Evolutionary conservation across 2,888 invertebrate genomes (phyloP).

Genomic region (Drosophila dives): DNA sequence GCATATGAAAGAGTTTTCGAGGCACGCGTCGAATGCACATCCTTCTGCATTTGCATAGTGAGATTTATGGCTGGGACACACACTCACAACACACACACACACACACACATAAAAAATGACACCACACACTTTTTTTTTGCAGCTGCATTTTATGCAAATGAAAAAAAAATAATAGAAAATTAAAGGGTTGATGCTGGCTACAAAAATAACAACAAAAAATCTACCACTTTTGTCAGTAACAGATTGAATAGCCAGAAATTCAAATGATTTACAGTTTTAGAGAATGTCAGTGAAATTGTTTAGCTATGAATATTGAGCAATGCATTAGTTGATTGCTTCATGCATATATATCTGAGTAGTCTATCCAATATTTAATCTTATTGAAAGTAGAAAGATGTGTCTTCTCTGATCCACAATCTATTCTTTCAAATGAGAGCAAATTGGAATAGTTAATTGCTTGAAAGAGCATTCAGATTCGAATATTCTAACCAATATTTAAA

Average conservation of each 20-base stretch:
- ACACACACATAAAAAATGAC: constrained; percentile 41
- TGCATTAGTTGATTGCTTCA: not conserved
- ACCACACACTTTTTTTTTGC: constrained; percentile 56
- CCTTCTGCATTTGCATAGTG: constrained; percentile 47
- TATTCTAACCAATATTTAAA: not conserved
- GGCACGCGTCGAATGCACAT: constrained; percentile 56
- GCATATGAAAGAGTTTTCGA: constrained; percentile 56
- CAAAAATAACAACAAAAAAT: constrained; percentile 16
- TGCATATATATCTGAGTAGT: not conserved
- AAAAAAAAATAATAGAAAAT: constrained; percentile 24
- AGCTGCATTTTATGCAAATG: constrained; percentile 72
- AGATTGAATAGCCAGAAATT: constrained; percentile 35
- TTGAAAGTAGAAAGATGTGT: not conserved
- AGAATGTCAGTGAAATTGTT: constrained; percentile 1
- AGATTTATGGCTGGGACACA: constrained; percentile 33
- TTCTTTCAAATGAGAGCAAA: not conserved
- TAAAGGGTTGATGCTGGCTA: constrained; percentile 52
- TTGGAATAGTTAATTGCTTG: too few relatives aligned
- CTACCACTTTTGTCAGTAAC: constrained; percentile 13
- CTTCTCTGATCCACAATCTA: not conserved
- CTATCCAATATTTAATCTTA: not conserved
- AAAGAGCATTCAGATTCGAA: not conserved
- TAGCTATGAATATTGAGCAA: not conserved
- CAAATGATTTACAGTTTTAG: constrained; percentile 32
- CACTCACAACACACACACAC: not conserved